Base-by-base conservation (phyloP, 2,113 vertebrate genomes). In the Pelvicachromis taeniatus region DNA sequence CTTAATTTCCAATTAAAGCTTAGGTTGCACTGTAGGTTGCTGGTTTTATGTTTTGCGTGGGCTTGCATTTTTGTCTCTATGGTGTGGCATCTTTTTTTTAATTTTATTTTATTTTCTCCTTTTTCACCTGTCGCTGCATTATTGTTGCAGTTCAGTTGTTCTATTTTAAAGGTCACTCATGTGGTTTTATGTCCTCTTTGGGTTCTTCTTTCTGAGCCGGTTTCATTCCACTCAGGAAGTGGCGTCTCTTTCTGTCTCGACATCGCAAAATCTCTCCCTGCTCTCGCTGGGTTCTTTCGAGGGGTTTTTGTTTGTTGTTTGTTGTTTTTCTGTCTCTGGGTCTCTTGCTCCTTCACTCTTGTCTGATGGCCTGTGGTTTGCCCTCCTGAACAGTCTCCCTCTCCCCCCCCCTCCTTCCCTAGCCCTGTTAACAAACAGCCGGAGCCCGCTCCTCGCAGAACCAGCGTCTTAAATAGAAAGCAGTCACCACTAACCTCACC, bases 371-470 rank as follows among this genome's bases (percentile, higher is more conserved):
- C 87, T 94, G 23, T 92, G 85, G 85, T 90, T 93, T 94, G 91
- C 90, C 90, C 86, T 95, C 93, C 92, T 93, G 88, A 94, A 93
- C 87, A 93, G 80, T 95, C 90, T 93, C 94, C 94, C 90, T 93
- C 94, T 93, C 89, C 91, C 92, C 82, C 91, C 89, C 89, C 89
- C 90, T 89, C 90, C 94, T 87, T 91, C 96, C 97, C 91, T 97
- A 99, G 98, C 97, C 92, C 97, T 94, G 95, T 96, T 97, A 96
- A 96, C 96, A 99, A 99, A 97, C 97, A 96, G 92, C 91, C 96
- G 95, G 98, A 98, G 85, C 95, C 97, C 83, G 88, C 95, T 59
- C 95, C 96, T 52, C 97, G 98, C 96, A 96, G 97, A 95, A 89
- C 95, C 94, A 95, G 93, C 96, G 96, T 97, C 94, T 88, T 98